Base-by-base conservation (phyloP, 1,140 invertebrate genomes). In the Hyles vespertilio region DNA sequence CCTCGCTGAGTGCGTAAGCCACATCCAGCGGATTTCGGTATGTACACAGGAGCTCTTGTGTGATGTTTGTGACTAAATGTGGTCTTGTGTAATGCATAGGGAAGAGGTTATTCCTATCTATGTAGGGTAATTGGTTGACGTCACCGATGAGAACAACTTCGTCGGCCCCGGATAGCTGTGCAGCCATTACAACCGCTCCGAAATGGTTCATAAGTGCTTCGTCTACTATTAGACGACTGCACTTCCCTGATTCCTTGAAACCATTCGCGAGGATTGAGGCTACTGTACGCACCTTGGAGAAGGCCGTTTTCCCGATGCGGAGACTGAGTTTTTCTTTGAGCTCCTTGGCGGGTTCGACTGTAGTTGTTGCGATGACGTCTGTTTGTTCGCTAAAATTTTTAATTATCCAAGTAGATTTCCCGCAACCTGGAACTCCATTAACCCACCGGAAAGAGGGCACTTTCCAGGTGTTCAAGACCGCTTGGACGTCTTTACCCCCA, bases 11-110 rank as follows among this genome's bases (percentile, higher is more conserved):
- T 5, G 8, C 36, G 8, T 74, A 72, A 0, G 0, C 2, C n/a
- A 70, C 50, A 7, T 22, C n/a, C 56, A 77, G 72, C 7, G 69
- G 63, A 43, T 77, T 70, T 33, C 74, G 72, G 46, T 74, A 72
- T 0, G 59, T 40, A 8, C 36, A 40, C 8, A 40, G 36, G 5
- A 40, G 8, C 36, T 40, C 36, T 8, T 40, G 36, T 1, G 36
- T 40, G 36, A 40, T 40, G 36, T 40, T 40, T 0, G 53, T 32
- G 7, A 61, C 32, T 2, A 50, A 32, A 51, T 44, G 58, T 12
- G 63, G 71, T n/a, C 64, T 32, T 5, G 33, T 36, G 57, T 74
- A 72, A 0, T 0, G 1, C 22, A 70, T 54, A 8, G 22, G 11
- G 58, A 77, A 74, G 10, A 70, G 63, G 46, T 77, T 70, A 0